Evolutionary conservation across 2,113 vertebrate genomes (phyloP).

Genomic region (Pongo pygmaeus): DNA sequence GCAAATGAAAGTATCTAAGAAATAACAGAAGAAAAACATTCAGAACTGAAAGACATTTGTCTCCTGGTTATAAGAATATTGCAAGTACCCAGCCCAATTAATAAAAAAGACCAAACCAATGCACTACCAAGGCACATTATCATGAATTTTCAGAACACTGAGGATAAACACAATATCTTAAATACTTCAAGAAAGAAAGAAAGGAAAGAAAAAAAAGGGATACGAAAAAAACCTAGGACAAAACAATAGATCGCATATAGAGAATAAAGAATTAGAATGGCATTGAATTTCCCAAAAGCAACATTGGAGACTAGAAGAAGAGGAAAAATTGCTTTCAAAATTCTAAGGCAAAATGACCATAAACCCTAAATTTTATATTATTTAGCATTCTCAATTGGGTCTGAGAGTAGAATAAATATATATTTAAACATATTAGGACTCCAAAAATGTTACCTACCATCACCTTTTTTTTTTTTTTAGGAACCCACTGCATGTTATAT

Average conservation of each 20-base stretch:
- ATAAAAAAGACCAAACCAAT: not conserved
- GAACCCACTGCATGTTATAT: not conserved
- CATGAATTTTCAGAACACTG: not conserved
- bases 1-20: not conserved
- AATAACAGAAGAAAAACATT: not conserved
- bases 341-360: slow-evolving; percentile 13
- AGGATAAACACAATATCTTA: slow-evolving; percentile 6
- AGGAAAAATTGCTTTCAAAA: slow-evolving; percentile 23
- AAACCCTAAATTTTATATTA: not conserved
- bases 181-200: not conserved
- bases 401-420: not conserved
- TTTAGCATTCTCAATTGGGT: not conserved
- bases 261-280: not conserved
- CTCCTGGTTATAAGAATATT: not conserved
- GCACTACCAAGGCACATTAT: not conserved
- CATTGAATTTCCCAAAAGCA: not conserved
- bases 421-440: not conserved
- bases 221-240: not conserved
- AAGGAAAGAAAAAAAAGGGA: not conserved
- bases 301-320: not conserved
- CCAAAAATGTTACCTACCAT: not conserved
- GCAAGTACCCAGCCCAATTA: not conserved
- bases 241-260: not conserved
- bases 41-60: not conserved
- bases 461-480: not conserved